Conservation (phyloP, 2,797 vertebrate species). For the Agapornis canus region DNA sequence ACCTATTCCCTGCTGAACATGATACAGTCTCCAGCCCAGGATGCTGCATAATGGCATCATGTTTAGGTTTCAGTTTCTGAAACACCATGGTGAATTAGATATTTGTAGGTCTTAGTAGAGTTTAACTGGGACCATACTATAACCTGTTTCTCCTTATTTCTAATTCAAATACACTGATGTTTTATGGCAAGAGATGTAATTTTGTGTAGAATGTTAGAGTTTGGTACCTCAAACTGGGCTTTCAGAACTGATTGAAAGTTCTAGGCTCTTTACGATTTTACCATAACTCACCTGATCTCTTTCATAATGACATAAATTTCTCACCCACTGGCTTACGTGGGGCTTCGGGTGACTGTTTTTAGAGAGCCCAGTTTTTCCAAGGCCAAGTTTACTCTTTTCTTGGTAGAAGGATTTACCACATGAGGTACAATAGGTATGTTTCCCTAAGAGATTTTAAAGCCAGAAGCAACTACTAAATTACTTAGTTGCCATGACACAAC, state of each 20-base stretch:
- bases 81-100: neutral
- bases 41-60: neutral
- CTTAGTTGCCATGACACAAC: neutral
- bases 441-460: neutral
- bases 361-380: neutral
- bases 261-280: neutral
- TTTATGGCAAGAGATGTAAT: neutral
- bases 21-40: neutral
- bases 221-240: neutral
- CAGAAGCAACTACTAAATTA: neutral
- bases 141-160: neutral
- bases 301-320: neutral
- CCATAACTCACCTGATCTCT: neutral
- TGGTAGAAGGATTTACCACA: neutral
- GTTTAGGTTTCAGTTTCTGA: neutral
- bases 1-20: fast-evolving
- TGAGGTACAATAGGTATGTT: neutral
- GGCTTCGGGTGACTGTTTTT: neutral
- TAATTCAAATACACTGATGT: neutral
- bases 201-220: neutral
- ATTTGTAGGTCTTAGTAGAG: neutral
- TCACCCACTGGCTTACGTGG: neutral
- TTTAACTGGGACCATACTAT: neutral
- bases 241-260: neutral
- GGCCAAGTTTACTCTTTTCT: neutral